Conservation (phyloP, 2,888 invertebrate genomes). For the Rhagonycha fulva region DNA sequence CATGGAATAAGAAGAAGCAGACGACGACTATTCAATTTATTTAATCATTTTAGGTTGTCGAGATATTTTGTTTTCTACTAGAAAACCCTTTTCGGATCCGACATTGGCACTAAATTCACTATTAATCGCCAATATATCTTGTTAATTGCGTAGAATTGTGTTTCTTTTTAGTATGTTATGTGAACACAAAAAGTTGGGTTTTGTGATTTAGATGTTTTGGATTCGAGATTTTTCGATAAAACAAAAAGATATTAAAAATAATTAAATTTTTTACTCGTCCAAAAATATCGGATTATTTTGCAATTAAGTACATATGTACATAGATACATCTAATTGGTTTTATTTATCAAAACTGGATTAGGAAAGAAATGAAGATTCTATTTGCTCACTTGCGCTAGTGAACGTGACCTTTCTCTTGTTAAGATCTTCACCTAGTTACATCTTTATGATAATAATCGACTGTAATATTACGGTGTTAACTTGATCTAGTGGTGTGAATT, state of each 20-base stretch:
- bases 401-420: constrained; percentile 22
- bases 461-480: background rate
- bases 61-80: background rate
- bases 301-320: too few relatives aligned
- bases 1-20: background rate
- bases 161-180: constrained; percentile 20
- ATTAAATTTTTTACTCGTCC: background rate
- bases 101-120: constrained; percentile 19
- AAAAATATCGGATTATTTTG: background rate
- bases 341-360: constrained; percentile 19
- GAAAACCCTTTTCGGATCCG: background rate
- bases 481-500: background rate
- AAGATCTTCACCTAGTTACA: constrained; percentile 21
- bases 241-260: background rate
- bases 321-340: background rate
- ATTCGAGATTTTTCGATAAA: background rate
- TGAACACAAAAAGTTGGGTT: constrained; percentile 1
- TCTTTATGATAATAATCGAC: background rate
- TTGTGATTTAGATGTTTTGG: constrained; percentile 25
- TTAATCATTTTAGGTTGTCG: background rate
- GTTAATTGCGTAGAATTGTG: constrained; percentile 28
- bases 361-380: constrained; percentile 20
- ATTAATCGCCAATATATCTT: constrained; percentile 30
- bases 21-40: background rate
- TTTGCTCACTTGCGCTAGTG: constrained; percentile 16